Conservation (phyloP, 2,797 vertebrate species). For the Neosilurus mollespiculum region DNA sequence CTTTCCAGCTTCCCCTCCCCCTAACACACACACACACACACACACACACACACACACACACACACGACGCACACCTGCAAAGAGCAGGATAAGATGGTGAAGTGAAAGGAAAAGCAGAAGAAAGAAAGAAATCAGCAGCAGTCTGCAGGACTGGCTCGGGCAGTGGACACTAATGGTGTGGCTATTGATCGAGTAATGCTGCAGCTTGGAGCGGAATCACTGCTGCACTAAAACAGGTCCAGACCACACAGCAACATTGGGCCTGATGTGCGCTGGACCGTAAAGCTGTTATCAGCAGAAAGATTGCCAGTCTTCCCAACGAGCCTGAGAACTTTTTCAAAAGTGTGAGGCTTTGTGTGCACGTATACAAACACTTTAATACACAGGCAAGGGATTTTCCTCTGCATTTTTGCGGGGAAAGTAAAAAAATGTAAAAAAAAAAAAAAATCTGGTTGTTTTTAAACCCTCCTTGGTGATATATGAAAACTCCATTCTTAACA, state of each 20-base stretch:
- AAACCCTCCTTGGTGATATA: not conserved
- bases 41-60: too few relatives aligned
- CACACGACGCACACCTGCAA: not conserved
- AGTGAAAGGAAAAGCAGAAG: not conserved
- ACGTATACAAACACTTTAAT: not conserved
- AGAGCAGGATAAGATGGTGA: not conserved
- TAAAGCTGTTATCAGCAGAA: not conserved
- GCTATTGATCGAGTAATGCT: constrained; percentile 58
- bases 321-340: not conserved
- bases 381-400: not conserved
- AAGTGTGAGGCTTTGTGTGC: not conserved
- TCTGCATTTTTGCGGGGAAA: not conserved
- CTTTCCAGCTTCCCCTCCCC: not conserved
- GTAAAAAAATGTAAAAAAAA: too few relatives aligned
- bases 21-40: too few relatives aligned
- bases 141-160: not conserved
- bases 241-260: not conserved
- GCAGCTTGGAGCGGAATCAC: constrained; percentile 7
- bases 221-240: not conserved
- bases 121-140: not conserved
- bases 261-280: not conserved
- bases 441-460: too few relatives aligned
- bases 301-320: not conserved
- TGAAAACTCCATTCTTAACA: not conserved
- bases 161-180: constrained; percentile 31